phyloP scores from a whole-genome alignment of 2,797 vertebrate genomes.

The Graptemys geographica region DNA sequence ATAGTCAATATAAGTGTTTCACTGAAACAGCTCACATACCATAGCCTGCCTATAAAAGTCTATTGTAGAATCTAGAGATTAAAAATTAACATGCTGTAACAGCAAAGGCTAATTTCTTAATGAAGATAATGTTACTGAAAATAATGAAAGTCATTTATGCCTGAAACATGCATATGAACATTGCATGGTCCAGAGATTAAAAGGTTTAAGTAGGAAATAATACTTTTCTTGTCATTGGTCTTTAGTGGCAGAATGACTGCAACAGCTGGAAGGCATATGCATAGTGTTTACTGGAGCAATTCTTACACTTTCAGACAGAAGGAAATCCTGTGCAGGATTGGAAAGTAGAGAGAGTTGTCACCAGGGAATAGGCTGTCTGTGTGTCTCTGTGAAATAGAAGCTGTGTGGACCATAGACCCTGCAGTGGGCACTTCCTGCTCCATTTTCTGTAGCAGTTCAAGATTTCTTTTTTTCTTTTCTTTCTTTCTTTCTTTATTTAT shows the following conservation, averaged over 20 bases:
- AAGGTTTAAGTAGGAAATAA: slow-evolving; percentile 80
- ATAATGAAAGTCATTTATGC: not conserved
- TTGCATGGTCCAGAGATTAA: slow-evolving; percentile 73
- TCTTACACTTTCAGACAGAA: slow-evolving; percentile 83
- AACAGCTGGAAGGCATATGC: slow-evolving; percentile 85
- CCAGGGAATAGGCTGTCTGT: slow-evolving; percentile 78
- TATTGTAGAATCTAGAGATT: not conserved
- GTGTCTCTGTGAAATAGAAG: slow-evolving; percentile 79
- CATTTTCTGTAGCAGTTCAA: slow-evolving; percentile 41
- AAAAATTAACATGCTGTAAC: not conserved
- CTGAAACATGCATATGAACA: slow-evolving; percentile 68
- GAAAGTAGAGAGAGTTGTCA: slow-evolving; percentile 74
- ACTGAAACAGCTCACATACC: slow-evolving; percentile 7
- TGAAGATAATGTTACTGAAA: slow-evolving; percentile 51
- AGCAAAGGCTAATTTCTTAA: slow-evolving; percentile 71
- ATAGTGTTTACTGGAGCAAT: slow-evolving; percentile 79
- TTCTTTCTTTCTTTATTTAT: not conserved
- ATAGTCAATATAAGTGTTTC: slow-evolving; percentile 2
- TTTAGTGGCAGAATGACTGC: slow-evolving; percentile 64
- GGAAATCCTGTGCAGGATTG: slow-evolving; percentile 84
- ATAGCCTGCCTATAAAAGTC: not conserved
- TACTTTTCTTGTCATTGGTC: slow-evolving; percentile 81
- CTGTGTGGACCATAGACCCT: slow-evolving; percentile 68
- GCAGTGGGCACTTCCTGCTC: slow-evolving; percentile 70
- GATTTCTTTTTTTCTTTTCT: slow-evolving; percentile 32